A percentile compares a stretch with the other conserved stretches of the same genome.
Conservation (phyloP, 1,140 invertebrate species). For the Elymnias hypermnestra region DNA sequence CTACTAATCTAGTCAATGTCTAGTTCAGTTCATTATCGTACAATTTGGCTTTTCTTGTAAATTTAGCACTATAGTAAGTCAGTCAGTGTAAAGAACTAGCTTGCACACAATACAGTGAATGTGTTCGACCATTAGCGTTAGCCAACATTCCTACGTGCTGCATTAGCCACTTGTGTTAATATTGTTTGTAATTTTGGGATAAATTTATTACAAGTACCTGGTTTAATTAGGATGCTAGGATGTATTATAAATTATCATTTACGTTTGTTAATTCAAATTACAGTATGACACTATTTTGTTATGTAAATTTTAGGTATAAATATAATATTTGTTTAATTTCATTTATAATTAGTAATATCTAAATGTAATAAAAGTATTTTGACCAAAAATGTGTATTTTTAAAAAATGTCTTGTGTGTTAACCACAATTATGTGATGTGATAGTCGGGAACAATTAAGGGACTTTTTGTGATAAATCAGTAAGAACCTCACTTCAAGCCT, state of each 20-base stretch:
- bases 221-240: constrained; percentile 74
- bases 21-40: constrained; percentile 1
- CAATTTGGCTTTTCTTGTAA: no score
- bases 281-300: constrained; percentile 75
- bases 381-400: constrained; percentile 13
- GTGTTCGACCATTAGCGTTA: constrained; percentile 46
- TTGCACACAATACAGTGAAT: constrained; percentile 29
- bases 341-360: constrained; percentile 31
- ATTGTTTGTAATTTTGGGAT: constrained; percentile 62
- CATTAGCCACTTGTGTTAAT: constrained; percentile 60
- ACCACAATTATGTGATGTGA: no score
- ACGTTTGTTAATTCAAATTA: constrained; percentile 75
- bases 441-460: no score
- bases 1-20: background rate
- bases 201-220: constrained; percentile 73
- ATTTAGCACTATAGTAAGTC: no score
- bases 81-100: constrained; percentile 38
- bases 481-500: no score
- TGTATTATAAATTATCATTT: constrained; percentile 73
- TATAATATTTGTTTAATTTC: constrained; percentile 65
- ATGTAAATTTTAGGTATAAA: constrained; percentile 74
- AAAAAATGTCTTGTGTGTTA: background rate
- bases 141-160: constrained; percentile 74
- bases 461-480: no score
- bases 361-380: constrained; percentile 25